Evolutionary conservation across 2,888 invertebrate species (phyloP).

Genomic region (Dugesia japonica): DNA sequence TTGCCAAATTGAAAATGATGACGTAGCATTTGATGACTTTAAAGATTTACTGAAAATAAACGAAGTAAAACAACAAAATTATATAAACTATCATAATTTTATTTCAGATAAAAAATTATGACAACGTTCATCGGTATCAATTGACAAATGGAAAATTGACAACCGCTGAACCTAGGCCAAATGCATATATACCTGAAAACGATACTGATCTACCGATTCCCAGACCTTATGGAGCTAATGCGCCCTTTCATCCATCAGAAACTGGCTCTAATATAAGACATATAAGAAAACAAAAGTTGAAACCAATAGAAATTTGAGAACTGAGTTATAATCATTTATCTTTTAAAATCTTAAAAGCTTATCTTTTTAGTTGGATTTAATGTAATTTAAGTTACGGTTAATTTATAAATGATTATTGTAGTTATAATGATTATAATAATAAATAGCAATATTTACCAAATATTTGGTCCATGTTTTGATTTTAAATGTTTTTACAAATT

Average conservation of each 20-base stretch:
- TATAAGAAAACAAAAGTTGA: conserved; percentile 46
- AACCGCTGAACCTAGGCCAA: conserved; percentile 47
- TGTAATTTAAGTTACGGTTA: no score
- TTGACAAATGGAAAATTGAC: conserved; percentile 44
- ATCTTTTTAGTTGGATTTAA: no score
- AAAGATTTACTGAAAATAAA: no score
- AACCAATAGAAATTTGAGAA: conserved; percentile 49
- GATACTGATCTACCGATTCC: conserved; percentile 48
- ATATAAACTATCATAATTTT: conserved; percentile 29
- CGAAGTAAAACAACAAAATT: conserved; percentile 36
- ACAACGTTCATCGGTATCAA: conserved; percentile 45
- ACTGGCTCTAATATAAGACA: conserved; percentile 46
- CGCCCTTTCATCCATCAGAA: conserved; percentile 47
- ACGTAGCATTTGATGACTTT: no score
- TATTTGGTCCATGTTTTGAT: no score
- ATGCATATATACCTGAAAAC: conserved; percentile 48
- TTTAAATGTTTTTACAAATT: no score
- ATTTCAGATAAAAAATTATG: conserved; percentile 36
- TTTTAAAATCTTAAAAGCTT: no score
- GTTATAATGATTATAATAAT: no score
- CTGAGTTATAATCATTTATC: no score
- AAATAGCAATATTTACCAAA: no score
- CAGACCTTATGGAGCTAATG: conserved; percentile 46
- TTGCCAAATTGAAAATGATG: conserved; percentile 46
- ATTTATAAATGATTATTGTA: no score